Conservation (phyloP, 2,797 vertebrate species). For the Falco peregrinus region DNA sequence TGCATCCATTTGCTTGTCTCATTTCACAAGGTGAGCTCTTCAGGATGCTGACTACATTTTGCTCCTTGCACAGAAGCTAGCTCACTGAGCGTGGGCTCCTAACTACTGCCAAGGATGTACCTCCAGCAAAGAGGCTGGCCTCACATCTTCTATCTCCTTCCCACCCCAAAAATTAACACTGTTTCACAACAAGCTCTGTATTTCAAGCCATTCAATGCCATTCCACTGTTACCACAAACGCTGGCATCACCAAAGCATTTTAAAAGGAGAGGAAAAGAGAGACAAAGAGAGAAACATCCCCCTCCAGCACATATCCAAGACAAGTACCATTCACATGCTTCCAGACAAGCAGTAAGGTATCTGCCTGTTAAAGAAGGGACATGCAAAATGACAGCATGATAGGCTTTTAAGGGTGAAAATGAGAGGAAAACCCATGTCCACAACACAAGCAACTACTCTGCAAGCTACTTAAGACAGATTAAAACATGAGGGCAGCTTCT, state of each 20-base stretch:
- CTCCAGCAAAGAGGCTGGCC: neutral
- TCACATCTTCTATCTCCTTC: neutral
- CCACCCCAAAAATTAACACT: neutral
- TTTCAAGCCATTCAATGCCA: neutral
- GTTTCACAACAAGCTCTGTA: neutral
- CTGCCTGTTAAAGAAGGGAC: neutral
- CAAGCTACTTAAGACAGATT: neutral
- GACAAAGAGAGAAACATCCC: neutral
- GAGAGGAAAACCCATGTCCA: neutral
- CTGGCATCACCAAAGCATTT: neutral
- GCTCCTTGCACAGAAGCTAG: neutral
- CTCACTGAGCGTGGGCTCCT: neutral
- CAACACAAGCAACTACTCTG: accelerated
- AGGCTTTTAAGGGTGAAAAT: neutral
- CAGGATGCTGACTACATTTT: neutral
- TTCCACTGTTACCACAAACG: neutral
- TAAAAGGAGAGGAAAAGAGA: neutral
- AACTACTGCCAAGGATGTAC: neutral
- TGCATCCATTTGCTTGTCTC: neutral
- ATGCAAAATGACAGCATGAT: neutral
- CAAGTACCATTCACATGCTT: neutral
- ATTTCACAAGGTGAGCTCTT: neutral
- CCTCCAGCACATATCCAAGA: accelerated
- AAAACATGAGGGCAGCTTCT: neutral
- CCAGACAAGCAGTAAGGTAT: neutral